Conservation (phyloP, 2,113 vertebrate genomes). For the Sylvietta virens region DNA sequence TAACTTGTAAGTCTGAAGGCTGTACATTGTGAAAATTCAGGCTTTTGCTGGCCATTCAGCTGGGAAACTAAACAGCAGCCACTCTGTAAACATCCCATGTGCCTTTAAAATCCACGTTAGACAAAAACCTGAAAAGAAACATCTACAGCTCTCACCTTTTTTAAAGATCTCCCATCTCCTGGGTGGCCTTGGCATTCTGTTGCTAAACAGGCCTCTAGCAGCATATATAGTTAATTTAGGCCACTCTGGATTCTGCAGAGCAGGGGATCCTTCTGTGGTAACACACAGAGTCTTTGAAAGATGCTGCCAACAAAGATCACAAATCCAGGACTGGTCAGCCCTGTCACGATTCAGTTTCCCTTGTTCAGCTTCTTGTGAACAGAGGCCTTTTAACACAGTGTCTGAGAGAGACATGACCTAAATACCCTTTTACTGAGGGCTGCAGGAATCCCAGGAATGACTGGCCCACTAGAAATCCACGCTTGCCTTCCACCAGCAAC, state of each 20-base stretch:
- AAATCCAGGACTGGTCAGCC: not conserved
- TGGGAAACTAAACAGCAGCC: not conserved
- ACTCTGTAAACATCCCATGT: not conserved
- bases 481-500: not conserved
- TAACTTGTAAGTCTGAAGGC: not conserved
- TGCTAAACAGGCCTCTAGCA: not conserved
- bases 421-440: not conserved
- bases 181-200: not conserved
- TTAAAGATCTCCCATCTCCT: not conserved
- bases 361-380: not conserved
- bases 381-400: not conserved
- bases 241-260: not conserved
- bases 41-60: not conserved
- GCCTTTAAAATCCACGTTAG: not conserved
- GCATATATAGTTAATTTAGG: not conserved
- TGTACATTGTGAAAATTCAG: not conserved
- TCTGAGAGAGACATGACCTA: not conserved
- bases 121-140: not conserved
- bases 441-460: not conserved
- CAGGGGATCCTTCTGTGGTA: not conserved
- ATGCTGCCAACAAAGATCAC: not conserved
- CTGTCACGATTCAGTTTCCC: not conserved
- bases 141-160: not conserved
- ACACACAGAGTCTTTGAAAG: not conserved
- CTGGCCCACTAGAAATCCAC: not conserved